Conservation (phyloP, 2,888 invertebrate genomes). For the Apodemia duryi region DNA sequence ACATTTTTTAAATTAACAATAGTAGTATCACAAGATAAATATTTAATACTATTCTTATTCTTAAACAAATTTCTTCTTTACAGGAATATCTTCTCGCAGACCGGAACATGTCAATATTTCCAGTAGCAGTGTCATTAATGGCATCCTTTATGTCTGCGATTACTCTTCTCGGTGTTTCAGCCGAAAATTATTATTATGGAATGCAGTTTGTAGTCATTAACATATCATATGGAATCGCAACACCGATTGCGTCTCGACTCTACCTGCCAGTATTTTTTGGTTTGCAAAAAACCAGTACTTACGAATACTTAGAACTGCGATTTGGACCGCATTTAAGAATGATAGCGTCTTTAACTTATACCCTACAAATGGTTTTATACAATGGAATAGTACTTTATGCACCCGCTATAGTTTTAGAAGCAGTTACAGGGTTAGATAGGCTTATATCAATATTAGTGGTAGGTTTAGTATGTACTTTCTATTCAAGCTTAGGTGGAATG, state of each 20-base stretch:
- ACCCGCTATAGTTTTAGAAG: slow-evolving; percentile 92
- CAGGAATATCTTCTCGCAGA: slow-evolving; percentile 92
- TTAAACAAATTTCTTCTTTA: slow-evolving; percentile 31
- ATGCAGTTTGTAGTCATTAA: slow-evolving; percentile 89
- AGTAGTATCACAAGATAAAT: too few relatives aligned
- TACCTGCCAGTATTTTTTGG: slow-evolving; percentile 93
- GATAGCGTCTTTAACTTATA: slow-evolving; percentile 90
- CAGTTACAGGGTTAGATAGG: slow-evolving; percentile 89
- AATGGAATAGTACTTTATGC: slow-evolving; percentile 96
- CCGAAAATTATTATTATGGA: slow-evolving; percentile 92
- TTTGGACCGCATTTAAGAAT: slow-evolving; percentile 89
- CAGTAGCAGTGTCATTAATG: slow-evolving; percentile 93
- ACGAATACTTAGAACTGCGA: slow-evolving; percentile 94
- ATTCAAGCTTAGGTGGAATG: slow-evolving; percentile 93
- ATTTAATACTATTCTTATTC: too few relatives aligned
- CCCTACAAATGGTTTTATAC: slow-evolving; percentile 93
- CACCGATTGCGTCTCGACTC: slow-evolving; percentile 86
- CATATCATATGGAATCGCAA: slow-evolving; percentile 85
- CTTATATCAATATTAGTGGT: slow-evolving; percentile 85
- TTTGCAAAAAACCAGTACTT: slow-evolving; percentile 91
- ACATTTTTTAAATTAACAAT: too few relatives aligned
- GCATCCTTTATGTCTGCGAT: slow-evolving; percentile 97
- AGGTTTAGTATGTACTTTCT: slow-evolving; percentile 90
- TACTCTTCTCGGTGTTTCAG: slow-evolving; percentile 91
- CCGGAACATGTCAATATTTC: slow-evolving; percentile 86